These are phyloP conservation scores for Periparus ater DNA, from an alignment of 2,797 vertebrate genomes.

Conservation along the genomic window DNA sequence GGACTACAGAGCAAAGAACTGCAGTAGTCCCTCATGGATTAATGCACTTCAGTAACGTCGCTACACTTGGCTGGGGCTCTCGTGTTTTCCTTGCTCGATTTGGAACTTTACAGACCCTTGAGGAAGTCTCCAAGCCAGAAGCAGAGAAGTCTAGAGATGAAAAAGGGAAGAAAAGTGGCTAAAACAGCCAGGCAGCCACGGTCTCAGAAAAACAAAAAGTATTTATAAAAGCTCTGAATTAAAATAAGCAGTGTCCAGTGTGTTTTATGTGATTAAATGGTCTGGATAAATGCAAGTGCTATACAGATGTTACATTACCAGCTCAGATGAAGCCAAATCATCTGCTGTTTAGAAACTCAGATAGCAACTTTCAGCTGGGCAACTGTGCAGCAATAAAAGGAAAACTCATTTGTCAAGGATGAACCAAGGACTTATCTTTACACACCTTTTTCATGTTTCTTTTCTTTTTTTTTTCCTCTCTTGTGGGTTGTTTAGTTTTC, in stretches of 20 bases:
- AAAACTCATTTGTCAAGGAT: neutral
- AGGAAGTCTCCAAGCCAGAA: neutral
- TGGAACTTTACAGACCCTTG: neutral
- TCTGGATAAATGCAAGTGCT: neutral
- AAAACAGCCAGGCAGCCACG: neutral
- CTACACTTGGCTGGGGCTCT: neutral
- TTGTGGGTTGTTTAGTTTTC: neutral
- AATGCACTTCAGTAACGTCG: neutral
- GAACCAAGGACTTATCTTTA: neutral
- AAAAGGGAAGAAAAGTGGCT: neutral
- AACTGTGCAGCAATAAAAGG: neutral
- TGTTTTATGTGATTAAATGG: neutral
- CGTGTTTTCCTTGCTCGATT: neutral
- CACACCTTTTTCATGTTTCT: neutral
- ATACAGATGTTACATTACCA: neutral
- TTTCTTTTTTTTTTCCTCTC: accelerated
- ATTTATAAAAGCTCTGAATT: neutral
- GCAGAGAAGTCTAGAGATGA: neutral
- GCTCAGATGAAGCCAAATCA: neutral
- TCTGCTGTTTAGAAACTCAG: neutral
- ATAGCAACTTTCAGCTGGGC: neutral
- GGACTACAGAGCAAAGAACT: neutral
- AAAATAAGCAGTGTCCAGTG: neutral
- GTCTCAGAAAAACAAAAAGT: neutral
- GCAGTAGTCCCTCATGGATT: neutral